Evolutionary conservation across 1,140 invertebrate genomes (phyloP).

Genomic region (Panulirus ornatus): DNA sequence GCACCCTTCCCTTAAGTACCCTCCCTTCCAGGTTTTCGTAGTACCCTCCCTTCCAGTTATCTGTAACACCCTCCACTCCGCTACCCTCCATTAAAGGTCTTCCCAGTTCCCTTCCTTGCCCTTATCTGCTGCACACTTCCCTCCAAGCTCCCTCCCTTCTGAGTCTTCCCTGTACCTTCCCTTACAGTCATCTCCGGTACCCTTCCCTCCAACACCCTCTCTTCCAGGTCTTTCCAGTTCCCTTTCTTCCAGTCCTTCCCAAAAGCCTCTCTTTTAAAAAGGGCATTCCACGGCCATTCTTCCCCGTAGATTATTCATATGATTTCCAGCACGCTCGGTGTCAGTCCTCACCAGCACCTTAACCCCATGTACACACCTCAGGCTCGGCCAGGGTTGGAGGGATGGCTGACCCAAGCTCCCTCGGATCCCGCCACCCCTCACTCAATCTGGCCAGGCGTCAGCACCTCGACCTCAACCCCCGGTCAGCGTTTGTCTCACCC

Average conservation of each 20-base stretch:
- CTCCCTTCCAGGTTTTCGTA: background rate
- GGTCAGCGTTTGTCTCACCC: constrained; percentile 12
- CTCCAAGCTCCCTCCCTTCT: background rate
- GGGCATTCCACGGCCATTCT: background rate
- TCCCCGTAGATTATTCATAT: too few species aligned
- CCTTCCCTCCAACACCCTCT: background rate
- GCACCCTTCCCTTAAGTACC: background rate
- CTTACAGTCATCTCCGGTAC: background rate
- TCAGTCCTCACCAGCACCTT: too few species aligned
- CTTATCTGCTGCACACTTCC: background rate
- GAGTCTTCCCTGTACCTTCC: background rate
- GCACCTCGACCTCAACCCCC: background rate
- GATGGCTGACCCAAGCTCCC: too few species aligned
- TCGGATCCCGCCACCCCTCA: background rate
- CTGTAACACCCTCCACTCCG: background rate
- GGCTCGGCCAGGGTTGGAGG: too few species aligned
- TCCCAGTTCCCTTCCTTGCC: background rate
- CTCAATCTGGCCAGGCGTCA: too few species aligned
- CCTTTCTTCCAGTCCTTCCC: background rate
- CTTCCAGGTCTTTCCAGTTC: background rate
- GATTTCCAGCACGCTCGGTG: too few species aligned
- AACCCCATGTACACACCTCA: too few species aligned
- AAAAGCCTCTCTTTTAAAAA: too few species aligned
- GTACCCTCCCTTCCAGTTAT: background rate
- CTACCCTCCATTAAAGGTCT: background rate